Conservation (phyloP, 2,888 invertebrate genomes). For the Lasioglossum calceatum region DNA sequence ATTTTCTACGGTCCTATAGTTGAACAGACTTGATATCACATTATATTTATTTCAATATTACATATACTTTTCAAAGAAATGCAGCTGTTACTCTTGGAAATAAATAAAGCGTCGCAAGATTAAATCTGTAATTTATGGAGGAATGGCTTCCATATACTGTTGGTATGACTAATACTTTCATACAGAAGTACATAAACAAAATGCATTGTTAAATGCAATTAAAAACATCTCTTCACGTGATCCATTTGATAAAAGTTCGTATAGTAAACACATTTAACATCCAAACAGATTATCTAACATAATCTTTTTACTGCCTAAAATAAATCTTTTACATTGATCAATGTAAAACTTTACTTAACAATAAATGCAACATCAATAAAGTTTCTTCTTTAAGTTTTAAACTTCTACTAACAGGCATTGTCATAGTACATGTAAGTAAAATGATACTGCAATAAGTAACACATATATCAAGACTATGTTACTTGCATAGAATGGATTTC, state of each 20-base stretch:
- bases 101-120: not conserved
- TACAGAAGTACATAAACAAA: not conserved
- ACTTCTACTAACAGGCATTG: not conserved
- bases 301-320: constrained; percentile 12
- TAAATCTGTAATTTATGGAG: constrained; percentile 25
- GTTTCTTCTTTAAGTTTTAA: not conserved
- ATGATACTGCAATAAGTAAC: not conserved
- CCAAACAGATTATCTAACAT: not conserved
- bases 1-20: not conserved
- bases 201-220: constrained; percentile 3
- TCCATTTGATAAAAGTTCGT: constrained; percentile 17
- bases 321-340: not conserved
- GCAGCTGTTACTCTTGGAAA: not conserved
- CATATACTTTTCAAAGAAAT: not conserved
- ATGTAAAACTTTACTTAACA: constrained; percentile 18
- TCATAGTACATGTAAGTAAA: constrained; percentile 5
- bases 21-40: not conserved
- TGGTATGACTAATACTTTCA: constrained; percentile 1
- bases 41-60: not conserved
- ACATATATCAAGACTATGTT: constrained; percentile 6
- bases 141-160: constrained; percentile 20
- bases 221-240: not conserved
- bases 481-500: constrained; percentile 62
- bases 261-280: constrained; percentile 15
- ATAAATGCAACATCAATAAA: constrained; percentile 21